phyloP scores from a whole-genome alignment of 92 coral and sea anemone genomes.

The Palythoa grandis region DNA sequence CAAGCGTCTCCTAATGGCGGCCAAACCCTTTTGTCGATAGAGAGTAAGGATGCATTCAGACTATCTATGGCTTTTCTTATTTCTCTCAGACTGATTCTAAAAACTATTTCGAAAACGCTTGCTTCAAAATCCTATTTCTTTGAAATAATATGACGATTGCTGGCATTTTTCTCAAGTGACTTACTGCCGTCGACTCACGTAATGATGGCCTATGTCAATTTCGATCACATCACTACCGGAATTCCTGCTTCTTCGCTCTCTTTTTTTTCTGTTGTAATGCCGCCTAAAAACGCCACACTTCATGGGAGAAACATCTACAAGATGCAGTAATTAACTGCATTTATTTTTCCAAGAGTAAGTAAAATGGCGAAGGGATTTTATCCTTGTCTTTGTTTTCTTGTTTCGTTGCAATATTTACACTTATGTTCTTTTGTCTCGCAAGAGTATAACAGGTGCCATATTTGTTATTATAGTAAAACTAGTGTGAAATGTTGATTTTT shows the following conservation, averaged over 20 bases:
- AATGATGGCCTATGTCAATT: background rate
- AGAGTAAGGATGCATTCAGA: background rate
- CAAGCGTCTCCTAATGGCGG: background rate
- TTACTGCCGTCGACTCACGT: background rate
- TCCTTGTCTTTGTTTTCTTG: background rate
- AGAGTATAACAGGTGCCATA: background rate
- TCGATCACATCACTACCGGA: constrained; percentile 14
- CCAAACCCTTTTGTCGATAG: background rate
- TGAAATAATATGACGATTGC: background rate
- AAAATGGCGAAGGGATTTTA: background rate
- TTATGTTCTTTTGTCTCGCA: background rate
- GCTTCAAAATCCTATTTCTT: background rate
- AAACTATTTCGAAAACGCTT: background rate
- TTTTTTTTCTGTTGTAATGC: background rate
- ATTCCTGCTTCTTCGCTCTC: background rate
- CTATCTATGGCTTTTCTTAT: background rate
- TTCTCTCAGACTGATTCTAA: background rate
- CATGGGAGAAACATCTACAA: background rate
- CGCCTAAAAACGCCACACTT: background rate
- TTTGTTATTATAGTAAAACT: background rate
- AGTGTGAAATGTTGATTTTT: background rate
- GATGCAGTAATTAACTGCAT: background rate
- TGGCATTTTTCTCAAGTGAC: background rate
- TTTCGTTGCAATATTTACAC: background rate
- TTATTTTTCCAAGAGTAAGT: background rate